These are phyloP conservation scores for Helarctos malayanus DNA, from an alignment of 2,797 vertebrate genomes.

Conservation along the genomic window DNA sequence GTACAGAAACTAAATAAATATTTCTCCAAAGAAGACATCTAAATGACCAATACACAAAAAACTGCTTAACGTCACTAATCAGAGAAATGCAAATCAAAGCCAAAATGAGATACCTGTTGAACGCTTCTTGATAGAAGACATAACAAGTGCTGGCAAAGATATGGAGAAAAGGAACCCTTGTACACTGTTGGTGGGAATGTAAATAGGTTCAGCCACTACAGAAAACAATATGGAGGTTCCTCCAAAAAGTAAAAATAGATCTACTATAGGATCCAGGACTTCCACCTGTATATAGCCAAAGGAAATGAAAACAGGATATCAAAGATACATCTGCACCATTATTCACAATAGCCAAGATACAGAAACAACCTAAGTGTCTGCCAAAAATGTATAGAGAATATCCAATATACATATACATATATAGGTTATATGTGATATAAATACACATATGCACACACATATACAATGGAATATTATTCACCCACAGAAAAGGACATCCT, in stretches of 20 bases:
- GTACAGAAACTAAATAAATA: neutral
- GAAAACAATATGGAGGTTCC: neutral
- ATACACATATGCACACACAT: neutral
- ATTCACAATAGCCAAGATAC: neutral
- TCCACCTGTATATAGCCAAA: neutral
- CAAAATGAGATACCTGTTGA: neutral
- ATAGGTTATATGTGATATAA: neutral
- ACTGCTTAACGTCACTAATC: neutral
- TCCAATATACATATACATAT: neutral
- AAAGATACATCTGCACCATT: neutral
- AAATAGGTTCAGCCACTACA: neutral
- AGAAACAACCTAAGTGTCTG: neutral
- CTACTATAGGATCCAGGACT: neutral
- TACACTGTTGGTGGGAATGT: neutral
- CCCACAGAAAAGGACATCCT: neutral
- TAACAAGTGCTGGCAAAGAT: neutral
- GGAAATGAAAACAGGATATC: neutral
- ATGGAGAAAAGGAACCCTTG: neutral
- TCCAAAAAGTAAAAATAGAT: neutral
- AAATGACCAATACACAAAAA: neutral
- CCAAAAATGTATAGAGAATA: neutral
- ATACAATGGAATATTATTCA: neutral
- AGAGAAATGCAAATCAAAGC: neutral
- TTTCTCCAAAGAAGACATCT: neutral
- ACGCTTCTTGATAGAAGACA: neutral